Evolutionary conservation across 64 coral and sea anemone species (phyloP).

Genomic region (Stichodactyla mertensii): DNA sequence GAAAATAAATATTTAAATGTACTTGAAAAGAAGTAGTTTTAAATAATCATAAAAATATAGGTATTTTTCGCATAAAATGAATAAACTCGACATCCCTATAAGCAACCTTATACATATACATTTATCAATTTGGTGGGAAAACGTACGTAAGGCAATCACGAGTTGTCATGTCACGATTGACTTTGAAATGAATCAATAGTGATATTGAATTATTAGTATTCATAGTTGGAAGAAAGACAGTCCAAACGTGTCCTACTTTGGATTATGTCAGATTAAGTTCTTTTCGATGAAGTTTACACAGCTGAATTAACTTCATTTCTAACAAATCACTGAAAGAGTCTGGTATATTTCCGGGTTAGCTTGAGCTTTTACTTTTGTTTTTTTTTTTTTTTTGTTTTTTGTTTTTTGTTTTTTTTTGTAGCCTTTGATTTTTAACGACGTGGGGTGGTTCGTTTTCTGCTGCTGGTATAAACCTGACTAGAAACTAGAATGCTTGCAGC

Average conservation of each 20-base stretch:
- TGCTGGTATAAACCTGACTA: too few relatives aligned
- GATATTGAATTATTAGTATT: background rate
- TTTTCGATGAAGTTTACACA: background rate
- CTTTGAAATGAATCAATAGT: background rate
- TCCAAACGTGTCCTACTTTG: background rate
- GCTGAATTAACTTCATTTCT: conserved; percentile 9
- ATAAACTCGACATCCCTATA: too few relatives aligned
- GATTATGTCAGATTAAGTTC: background rate
- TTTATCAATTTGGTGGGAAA: background rate
- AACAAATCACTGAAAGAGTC: background rate
- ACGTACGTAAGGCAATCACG: background rate
- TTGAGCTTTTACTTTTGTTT: background rate
- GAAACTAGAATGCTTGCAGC: too few relatives aligned
- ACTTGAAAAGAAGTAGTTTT: too few relatives aligned
- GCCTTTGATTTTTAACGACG: too few relatives aligned
- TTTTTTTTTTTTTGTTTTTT: background rate
- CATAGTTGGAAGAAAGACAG: background rate
- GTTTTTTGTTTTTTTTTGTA: background rate
- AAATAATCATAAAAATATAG: too few relatives aligned
- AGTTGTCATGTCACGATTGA: background rate
- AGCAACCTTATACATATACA: too few relatives aligned
- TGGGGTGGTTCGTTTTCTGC: too few relatives aligned
- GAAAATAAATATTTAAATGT: too few relatives aligned
- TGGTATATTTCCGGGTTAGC: background rate
- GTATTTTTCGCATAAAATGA: too few relatives aligned